phyloP scores from a whole-genome alignment of 2,797 vertebrate species.

The Ctenopoma kingsleyae region DNA sequence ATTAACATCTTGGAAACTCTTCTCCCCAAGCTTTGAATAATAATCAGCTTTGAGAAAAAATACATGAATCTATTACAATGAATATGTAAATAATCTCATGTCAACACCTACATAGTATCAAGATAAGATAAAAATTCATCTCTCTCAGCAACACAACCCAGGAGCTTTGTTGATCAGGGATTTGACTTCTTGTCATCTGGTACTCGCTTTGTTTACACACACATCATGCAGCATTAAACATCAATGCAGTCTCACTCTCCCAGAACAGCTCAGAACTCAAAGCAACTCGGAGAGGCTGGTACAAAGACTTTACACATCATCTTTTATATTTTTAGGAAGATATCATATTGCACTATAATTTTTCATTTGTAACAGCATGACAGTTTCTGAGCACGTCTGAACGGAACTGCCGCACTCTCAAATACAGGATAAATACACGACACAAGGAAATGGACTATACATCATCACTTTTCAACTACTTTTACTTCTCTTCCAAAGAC shows the following conservation, averaged over 20 bases:
- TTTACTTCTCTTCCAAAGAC: constrained; percentile 20
- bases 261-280: constrained; percentile 24
- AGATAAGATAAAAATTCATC: constrained; percentile 42
- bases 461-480: constrained; percentile 22
- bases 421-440: constrained; percentile 56
- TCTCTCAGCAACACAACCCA: constrained; percentile 37
- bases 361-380: constrained; percentile 37
- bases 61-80: constrained; percentile 44
- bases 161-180: constrained; percentile 36
- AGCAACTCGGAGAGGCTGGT: constrained; percentile 36
- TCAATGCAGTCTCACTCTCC: constrained; percentile 42
- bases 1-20: constrained; percentile 52
- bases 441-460: constrained; percentile 35
- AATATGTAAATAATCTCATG: constrained; percentile 51
- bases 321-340: constrained; percentile 54
- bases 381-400: constrained; percentile 11
- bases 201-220: constrained; percentile 41
- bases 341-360: constrained; percentile 44
- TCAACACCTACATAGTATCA: constrained; percentile 63
- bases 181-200: constrained; percentile 43
- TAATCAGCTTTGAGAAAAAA: constrained; percentile 46
- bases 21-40: constrained; percentile 42
- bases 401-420: constrained; percentile 26
- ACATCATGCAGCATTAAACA: constrained; percentile 69
- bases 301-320: constrained; percentile 38